These are phyloP conservation scores for Pachliopta kotzebuea DNA, from an alignment of 2,888 invertebrate genomes.

Conservation along the genomic window DNA sequence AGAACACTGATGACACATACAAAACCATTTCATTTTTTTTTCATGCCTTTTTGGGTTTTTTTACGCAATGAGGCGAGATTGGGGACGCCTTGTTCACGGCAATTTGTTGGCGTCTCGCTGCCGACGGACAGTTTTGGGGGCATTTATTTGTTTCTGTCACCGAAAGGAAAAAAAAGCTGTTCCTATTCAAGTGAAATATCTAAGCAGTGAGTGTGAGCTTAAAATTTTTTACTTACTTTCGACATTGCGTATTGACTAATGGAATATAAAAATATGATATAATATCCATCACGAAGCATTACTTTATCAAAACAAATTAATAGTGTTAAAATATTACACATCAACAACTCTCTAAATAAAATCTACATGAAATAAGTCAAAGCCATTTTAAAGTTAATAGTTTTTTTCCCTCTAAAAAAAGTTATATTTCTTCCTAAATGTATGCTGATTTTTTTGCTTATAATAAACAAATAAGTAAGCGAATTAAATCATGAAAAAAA, in stretches of 20 bases:
- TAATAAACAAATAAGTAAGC: no score
- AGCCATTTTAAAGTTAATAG: no score
- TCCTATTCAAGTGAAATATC: background rate
- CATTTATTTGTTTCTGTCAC: constrained; percentile 39
- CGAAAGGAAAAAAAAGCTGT: constrained; percentile 9
- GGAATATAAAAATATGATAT: background rate
- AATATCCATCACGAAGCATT: background rate
- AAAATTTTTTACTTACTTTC: background rate
- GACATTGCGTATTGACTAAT: background rate
- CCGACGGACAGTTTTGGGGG: constrained; percentile 44
- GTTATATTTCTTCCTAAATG: no score
- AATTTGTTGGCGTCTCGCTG: constrained; percentile 59
- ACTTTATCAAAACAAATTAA: background rate
- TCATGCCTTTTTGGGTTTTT: constrained; percentile 26
- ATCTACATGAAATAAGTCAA: no score
- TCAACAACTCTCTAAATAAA: no score
- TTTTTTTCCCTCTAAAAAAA: no score
- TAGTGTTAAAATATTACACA: no score
- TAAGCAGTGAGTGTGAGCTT: background rate
- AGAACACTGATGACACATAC: constrained; percentile 61
- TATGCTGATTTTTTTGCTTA: no score
- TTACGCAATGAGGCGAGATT: constrained; percentile 52
- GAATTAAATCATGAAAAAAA: background rate
- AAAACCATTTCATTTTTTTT: constrained; percentile 46
- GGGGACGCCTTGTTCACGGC: constrained; percentile 57